Evolutionary conservation across 2,888 invertebrate genomes (phyloP).

Genomic region (Phalangium opilio): DNA sequence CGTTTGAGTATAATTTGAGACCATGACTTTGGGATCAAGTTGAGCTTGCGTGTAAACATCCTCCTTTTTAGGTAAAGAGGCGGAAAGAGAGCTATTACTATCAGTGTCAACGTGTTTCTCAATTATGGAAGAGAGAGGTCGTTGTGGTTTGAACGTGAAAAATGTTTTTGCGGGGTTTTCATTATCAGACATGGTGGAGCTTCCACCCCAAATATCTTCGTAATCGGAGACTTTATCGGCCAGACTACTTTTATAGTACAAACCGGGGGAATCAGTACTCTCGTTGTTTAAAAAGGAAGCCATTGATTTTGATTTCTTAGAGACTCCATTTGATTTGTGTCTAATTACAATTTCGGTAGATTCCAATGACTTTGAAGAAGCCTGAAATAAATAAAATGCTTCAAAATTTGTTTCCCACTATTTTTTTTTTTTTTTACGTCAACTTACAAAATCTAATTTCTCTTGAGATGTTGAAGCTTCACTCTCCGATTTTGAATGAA

Average conservation of each 20-base stretch:
- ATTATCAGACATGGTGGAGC: not conserved
- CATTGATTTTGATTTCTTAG: too few species aligned
- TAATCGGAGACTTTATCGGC: conserved; percentile 88
- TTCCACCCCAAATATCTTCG: conserved; percentile 77
- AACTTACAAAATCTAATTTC: too few species aligned
- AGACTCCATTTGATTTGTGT: too few species aligned
- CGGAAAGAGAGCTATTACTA: not conserved
- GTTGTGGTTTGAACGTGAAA: too few species aligned
- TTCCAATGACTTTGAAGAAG: too few species aligned
- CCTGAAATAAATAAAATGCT: too few species aligned
- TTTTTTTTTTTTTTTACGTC: too few species aligned
- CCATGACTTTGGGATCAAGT: not conserved
- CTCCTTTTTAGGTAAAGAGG: not conserved
- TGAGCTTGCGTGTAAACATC: not conserved
- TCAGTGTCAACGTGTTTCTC: not conserved
- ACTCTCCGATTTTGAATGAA: too few species aligned
- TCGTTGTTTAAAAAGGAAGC: not conserved
- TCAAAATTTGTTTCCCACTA: too few species aligned
- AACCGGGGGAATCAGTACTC: conserved; percentile 8
- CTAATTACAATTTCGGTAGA: too few species aligned
- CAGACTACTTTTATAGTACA: conserved; percentile 56
- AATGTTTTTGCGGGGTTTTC: not conserved
- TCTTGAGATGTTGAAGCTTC: too few species aligned
- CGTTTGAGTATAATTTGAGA: not conserved
- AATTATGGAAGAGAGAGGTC: too few species aligned